phyloP scores from a whole-genome alignment of 1,140 invertebrate genomes.

The Drosophila trapezifrons region DNA sequence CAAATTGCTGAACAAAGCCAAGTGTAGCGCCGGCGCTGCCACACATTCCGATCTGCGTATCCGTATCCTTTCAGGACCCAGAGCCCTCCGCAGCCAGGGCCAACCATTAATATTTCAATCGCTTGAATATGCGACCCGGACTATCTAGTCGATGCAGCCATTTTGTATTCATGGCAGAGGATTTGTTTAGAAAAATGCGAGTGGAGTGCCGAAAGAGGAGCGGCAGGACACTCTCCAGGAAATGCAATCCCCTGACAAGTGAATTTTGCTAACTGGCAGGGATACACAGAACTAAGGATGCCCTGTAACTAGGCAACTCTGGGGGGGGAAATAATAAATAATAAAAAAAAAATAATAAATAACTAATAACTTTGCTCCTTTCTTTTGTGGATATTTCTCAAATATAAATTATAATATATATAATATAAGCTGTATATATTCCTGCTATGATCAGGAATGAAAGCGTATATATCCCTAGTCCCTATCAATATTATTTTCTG shows the following conservation, averaged over 20 bases:
- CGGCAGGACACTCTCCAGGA: constrained; percentile 13
- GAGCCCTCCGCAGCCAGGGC: not conserved
- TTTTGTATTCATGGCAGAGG: constrained; percentile 35
- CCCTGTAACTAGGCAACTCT: not conserved
- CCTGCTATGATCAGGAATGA: too few species aligned
- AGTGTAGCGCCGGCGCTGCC: constrained; percentile 73
- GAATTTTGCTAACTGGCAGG: not conserved
- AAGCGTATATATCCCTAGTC: not conserved
- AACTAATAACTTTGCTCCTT: too few species aligned
- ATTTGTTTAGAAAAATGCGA: constrained; percentile 27
- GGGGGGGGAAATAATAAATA: too few species aligned
- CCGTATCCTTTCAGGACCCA: not conserved
- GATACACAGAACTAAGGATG: not conserved
- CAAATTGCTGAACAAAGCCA: constrained; percentile 70
- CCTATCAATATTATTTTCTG: not conserved
- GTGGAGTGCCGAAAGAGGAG: constrained; percentile 13
- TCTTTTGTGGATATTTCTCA: too few species aligned
- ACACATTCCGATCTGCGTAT: not conserved
- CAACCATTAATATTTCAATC: constrained; percentile 60
- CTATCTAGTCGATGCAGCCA: constrained; percentile 27
- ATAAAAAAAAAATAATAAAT: too few species aligned
- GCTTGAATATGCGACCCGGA: constrained; percentile 45
- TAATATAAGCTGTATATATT: too few species aligned
- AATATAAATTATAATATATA: too few species aligned
- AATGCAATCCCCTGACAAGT: constrained; percentile 23